Percentiles rank a stretch among this genome's conserved stretches.
Evolutionary conservation across 2,113 vertebrate species (phyloP).

Genomic region (Macrotis lagotis): DNA sequence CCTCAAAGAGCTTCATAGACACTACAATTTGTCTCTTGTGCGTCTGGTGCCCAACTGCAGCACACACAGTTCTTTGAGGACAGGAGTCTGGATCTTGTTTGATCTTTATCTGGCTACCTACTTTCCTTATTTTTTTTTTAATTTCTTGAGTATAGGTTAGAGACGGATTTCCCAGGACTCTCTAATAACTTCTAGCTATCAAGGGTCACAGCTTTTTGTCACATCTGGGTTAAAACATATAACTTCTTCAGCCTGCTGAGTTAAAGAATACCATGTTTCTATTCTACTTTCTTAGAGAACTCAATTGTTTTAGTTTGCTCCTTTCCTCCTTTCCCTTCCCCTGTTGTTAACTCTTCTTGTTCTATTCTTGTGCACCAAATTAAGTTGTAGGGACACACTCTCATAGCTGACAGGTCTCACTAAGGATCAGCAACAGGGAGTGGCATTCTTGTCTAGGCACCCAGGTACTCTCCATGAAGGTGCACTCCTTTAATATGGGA

Average conservation of each 20-base stretch:
- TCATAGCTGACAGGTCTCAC: background rate
- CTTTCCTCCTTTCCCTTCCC: background rate
- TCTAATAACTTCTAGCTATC: background rate
- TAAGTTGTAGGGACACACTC: background rate
- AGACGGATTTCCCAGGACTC: background rate
- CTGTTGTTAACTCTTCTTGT: background rate
- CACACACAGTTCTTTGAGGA: background rate
- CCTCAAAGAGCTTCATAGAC: background rate
- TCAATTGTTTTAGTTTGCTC: background rate
- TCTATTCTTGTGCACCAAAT: background rate
- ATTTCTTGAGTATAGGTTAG: background rate
- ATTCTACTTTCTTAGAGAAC: background rate
- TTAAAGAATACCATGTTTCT: background rate
- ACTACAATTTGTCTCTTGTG: background rate
- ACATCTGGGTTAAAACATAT: no score
- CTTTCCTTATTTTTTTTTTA: background rate
- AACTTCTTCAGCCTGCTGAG: background rate
- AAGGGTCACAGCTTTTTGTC: background rate
- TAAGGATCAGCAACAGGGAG: background rate
- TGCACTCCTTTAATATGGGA: background rate
- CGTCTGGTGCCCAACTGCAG: background rate
- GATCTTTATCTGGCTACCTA: background rate
- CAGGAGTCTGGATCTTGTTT: background rate
- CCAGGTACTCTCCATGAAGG: background rate
- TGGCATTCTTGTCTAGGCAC: background rate